Conservation (phyloP, 2,888 invertebrate species). For the Melanophora roralis region DNA sequence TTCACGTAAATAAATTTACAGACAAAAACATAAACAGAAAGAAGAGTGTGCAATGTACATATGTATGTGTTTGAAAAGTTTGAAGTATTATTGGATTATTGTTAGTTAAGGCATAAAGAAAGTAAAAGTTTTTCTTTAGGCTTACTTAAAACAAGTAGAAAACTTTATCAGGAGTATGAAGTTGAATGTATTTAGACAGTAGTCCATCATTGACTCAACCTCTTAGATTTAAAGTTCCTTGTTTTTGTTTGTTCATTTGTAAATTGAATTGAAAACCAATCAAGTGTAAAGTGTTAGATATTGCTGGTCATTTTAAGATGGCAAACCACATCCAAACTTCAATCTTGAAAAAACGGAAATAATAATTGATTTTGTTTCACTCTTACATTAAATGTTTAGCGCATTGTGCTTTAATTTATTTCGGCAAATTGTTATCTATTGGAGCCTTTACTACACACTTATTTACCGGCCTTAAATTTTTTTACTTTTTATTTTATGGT, state of each 20-base stretch:
- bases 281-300: conserved; percentile 74
- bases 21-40: neutral
- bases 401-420: conserved; percentile 42
- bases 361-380: neutral
- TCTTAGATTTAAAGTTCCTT: conserved; percentile 11
- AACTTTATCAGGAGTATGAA: neutral
- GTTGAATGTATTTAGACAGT: neutral
- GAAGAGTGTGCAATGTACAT: neutral
- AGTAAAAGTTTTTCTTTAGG: conserved; percentile 44
- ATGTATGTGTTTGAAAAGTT: neutral
- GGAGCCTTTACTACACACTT: conserved; percentile 39
- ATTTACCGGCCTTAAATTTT: conserved; percentile 40
- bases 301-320: conserved; percentile 69
- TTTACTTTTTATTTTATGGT: conserved; percentile 45
- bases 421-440: conserved; percentile 33
- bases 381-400: neutral
- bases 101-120: conserved; percentile 28
- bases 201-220: neutral
- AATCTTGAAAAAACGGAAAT: too few species aligned
- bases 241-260: conserved; percentile 41
- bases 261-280: conserved; percentile 65
- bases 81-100: conserved; percentile 47
- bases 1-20: neutral
- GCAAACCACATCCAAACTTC: too few species aligned
- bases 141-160: conserved; percentile 22